phyloP scores from a whole-genome alignment of 2,888 invertebrate species.

The Microctonus brassicae region DNA sequence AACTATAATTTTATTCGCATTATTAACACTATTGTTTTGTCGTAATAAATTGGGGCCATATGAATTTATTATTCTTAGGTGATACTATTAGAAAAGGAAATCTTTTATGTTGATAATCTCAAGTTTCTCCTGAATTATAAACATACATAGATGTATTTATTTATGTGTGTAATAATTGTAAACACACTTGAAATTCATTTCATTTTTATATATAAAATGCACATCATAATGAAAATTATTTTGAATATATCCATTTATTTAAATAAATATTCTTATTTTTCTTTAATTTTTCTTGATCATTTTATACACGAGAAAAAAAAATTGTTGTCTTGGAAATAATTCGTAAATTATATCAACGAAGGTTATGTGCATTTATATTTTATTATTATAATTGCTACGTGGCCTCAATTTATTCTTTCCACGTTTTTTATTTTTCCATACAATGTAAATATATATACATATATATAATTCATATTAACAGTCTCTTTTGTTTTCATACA shows the following conservation, averaged over 20 bases:
- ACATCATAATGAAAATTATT: not conserved
- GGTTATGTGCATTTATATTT: not conserved
- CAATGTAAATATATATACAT: not conserved
- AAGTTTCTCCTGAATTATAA: slow-evolving; percentile 8
- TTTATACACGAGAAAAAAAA: not conserved
- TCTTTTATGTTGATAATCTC: slow-evolving; percentile 10
- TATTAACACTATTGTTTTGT: slow-evolving; percentile 42
- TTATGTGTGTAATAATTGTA: not conserved
- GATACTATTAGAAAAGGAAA: slow-evolving; percentile 44
- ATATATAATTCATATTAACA: not conserved
- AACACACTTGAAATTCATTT: not conserved
- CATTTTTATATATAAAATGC: not conserved
- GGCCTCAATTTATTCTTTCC: not conserved
- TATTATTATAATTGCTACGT: not conserved
- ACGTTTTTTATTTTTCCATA: not conserved
- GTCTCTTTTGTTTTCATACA: not conserved
- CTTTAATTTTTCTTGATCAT: not conserved
- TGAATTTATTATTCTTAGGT: slow-evolving; percentile 31
- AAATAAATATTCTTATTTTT: too few species aligned
- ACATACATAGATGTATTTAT: not conserved
- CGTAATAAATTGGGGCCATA: slow-evolving; percentile 46
- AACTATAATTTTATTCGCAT: slow-evolving; percentile 44
- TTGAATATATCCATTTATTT: too few species aligned
- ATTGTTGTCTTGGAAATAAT: too few species aligned
- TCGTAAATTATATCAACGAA: not conserved